Percentiles rank a stretch among this genome's conserved stretches.
Conservation (phyloP, 2,797 vertebrate species). For the Mionectes olivaceus region DNA sequence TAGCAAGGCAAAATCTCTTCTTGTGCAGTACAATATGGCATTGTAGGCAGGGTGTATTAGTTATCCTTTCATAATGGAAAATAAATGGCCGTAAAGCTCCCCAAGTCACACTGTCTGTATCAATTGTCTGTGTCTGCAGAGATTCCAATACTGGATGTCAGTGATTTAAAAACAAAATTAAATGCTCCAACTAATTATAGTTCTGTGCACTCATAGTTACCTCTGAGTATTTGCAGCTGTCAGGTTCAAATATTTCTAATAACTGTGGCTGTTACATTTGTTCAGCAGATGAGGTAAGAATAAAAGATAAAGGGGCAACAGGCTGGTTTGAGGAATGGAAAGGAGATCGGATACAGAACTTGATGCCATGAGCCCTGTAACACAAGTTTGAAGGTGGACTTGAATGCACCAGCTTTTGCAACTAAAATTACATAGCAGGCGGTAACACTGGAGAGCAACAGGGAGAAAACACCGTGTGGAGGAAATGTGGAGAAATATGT, state of each 20-base stretch:
- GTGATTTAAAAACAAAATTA: constrained; percentile 55
- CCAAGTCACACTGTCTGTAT: constrained; percentile 55
- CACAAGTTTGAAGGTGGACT: constrained; percentile 18
- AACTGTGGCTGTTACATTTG: constrained; percentile 58
- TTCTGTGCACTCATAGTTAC: constrained; percentile 53
- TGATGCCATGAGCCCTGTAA: neutral
- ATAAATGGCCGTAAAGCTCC: constrained; percentile 52
- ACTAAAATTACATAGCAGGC: constrained; percentile 27
- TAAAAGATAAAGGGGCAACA: constrained; percentile 52
- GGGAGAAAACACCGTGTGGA: neutral
- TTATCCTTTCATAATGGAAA: constrained; percentile 1
- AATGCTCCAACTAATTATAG: constrained; percentile 76
- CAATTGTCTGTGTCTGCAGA: constrained; percentile 22
- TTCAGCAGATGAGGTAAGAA: constrained; percentile 59
- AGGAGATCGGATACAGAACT: neutral
- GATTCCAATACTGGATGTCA: constrained; percentile 41
- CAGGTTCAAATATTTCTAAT: constrained; percentile 63
- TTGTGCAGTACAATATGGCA: constrained; percentile 5
- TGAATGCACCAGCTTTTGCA: neutral
- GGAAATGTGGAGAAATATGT: neutral
- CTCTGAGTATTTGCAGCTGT: constrained; percentile 69
- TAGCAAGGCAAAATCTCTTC: neutral
- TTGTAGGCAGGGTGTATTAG: neutral
- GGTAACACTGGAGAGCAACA: neutral
- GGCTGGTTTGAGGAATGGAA: constrained; percentile 25